Evolutionary conservation across 2,797 vertebrate species (phyloP).

Genomic region (Sebastes trivittatus): DNA sequence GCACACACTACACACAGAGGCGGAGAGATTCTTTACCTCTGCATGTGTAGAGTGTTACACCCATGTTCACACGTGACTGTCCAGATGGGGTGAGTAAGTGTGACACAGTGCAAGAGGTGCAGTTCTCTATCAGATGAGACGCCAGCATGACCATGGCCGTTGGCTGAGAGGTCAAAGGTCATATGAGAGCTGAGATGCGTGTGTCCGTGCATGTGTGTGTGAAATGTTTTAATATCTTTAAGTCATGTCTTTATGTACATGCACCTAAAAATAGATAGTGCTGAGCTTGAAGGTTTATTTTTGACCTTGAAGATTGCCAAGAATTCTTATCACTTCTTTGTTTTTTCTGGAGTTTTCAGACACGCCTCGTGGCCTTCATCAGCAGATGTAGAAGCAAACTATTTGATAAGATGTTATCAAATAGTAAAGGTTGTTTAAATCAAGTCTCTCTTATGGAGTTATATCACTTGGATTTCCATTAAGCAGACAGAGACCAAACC

Average conservation of each 20-base stretch:
- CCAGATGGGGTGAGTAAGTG: neutral
- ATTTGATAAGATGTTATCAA: neutral
- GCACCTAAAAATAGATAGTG: neutral
- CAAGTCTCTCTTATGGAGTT: neutral
- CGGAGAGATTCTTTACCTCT: neutral
- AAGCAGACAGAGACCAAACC: too few species aligned
- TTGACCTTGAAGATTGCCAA: neutral
- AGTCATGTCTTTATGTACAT: neutral
- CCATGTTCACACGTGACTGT: neutral
- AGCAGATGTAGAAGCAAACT: neutral
- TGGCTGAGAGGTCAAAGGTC: slow-evolving; percentile 29
- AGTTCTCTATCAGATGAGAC: neutral
- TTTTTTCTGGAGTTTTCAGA: too few species aligned
- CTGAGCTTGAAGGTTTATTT: neutral
- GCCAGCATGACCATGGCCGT: neutral
- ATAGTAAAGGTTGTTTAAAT: neutral
- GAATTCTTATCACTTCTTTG: neutral
- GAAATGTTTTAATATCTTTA: neutral
- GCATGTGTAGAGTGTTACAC: neutral
- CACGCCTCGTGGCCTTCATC: too few species aligned
- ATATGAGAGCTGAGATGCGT: neutral
- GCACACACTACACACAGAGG: neutral
- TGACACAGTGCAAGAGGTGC: neutral
- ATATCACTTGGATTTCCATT: too few species aligned
- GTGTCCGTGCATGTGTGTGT: neutral